Conservation (phyloP, 2,113 vertebrate species). For the Alosa alosa region DNA sequence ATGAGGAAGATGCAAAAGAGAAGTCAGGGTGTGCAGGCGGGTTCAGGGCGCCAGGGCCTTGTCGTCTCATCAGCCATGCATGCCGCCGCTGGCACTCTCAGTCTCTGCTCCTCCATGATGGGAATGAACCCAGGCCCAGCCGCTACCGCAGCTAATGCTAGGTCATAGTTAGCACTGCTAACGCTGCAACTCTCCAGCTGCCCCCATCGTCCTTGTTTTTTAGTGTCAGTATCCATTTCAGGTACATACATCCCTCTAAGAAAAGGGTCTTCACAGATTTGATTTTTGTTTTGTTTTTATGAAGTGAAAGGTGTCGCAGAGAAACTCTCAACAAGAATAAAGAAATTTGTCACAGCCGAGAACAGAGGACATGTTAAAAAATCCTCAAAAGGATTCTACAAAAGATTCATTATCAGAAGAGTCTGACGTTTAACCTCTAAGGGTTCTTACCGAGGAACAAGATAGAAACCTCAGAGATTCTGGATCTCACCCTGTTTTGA, state of each 20-base stretch:
- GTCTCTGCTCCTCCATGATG: slow-evolving; percentile 12
- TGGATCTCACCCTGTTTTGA: not conserved
- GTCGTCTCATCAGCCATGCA: slow-evolving; percentile 34
- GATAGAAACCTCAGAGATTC: not conserved
- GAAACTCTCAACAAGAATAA: not conserved
- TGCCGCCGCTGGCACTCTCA: not conserved
- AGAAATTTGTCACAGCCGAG: not conserved
- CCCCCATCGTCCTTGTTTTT: not conserved
- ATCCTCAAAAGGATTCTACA: not conserved
- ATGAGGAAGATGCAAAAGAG: slow-evolving; percentile 27
- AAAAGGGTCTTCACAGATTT: not conserved
- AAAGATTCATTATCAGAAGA: not conserved
- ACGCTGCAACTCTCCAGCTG: not conserved
- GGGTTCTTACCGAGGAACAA: not conserved
- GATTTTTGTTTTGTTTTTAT: not conserved
- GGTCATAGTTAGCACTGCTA: not conserved
- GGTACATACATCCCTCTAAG: not conserved
- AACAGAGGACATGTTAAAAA: not conserved
- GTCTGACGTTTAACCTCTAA: not conserved
- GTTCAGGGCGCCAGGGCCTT: not conserved
- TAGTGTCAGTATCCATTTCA: not conserved
- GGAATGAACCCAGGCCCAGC: slow-evolving; percentile 27
- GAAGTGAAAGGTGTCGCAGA: not conserved
- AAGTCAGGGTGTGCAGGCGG: slow-evolving; percentile 7
- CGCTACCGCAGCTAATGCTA: not conserved